A percentile compares a stretch with the other conserved stretches of the same genome.
These are phyloP conservation scores for Drosophila insularis DNA, from an alignment of 1,140 invertebrate genomes.

Conservation along the genomic window DNA sequence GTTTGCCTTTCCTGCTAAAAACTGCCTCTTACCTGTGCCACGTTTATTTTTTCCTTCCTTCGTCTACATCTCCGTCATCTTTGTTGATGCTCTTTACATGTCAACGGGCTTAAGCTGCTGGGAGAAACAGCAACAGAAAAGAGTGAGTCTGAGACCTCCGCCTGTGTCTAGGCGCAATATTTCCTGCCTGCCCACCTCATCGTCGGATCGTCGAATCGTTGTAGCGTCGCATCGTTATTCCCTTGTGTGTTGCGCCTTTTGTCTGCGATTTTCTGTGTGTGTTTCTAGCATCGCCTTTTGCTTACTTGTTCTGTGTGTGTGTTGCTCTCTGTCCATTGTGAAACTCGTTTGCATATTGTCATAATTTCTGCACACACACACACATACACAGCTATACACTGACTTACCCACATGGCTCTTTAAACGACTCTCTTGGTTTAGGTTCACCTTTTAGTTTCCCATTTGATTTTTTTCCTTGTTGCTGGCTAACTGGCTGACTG, in stretches of 20 bases:
- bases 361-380: slow-evolving; percentile 66
- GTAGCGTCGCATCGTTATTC: slow-evolving; percentile 28
- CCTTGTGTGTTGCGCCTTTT: slow-evolving; percentile 53
- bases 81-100: slow-evolving; percentile 74
- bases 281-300: slow-evolving; percentile 52
- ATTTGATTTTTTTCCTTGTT: slow-evolving; percentile 31
- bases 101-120: slow-evolving; percentile 62
- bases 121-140: slow-evolving; percentile 30
- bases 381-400: slow-evolving; percentile 24
- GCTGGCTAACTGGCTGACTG: slow-evolving; percentile 14
- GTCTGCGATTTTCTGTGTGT: slow-evolving; percentile 62
- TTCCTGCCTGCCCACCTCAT: slow-evolving; percentile 43
- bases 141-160: slow-evolving; percentile 18
- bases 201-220: slow-evolving; percentile 1
- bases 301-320: slow-evolving; percentile 20
- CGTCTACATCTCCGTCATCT: slow-evolving; percentile 27
- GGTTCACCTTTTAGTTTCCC: slow-evolving; percentile 52
- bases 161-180: slow-evolving; percentile 36
- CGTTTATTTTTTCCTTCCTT: slow-evolving; percentile 24
- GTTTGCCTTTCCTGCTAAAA: slow-evolving; percentile 61
- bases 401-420: slow-evolving; percentile 42
- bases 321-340: slow-evolving; percentile 46
- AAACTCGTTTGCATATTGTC: slow-evolving; percentile 81
- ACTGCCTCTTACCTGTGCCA: slow-evolving; percentile 47
- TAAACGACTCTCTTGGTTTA: slow-evolving; percentile 56